Evolutionary conservation across 2,888 invertebrate species (phyloP), one percentile per base, ranked within the genome.

Genomic region (Zeuzera pyrina): DNA sequence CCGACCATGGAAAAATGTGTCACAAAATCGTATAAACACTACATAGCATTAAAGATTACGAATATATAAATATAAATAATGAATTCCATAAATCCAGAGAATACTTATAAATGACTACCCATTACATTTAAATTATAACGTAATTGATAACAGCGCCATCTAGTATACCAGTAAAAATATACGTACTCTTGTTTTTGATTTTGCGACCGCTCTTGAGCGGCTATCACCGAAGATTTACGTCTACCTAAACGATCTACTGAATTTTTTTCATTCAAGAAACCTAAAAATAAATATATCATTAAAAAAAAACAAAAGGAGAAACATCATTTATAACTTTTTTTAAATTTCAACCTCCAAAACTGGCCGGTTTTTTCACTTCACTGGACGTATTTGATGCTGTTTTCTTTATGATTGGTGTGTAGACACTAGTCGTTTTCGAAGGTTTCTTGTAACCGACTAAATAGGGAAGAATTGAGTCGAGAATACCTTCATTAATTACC

Each of bases 391-490:
- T 57, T 1, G 73, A 61, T 2, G 65, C 39, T 0, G 66, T 45
- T 49, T 87, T 87, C 47, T 86, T 87, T 14, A 87, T 86, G 11
- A 85, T 69, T 10, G 87, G 85, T 26, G 84, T 76, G 31, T 87
- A 87, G 15, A 63, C 64, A 42, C 84, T 57, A 39, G 85, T 62
- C 31, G 88, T 73, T 57, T 86, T 88, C 12, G 63, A 40, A 1
- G 88, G 86, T 39, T 83, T 84, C 38, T 72, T 78, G 37, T 83
- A 79, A 3, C 84, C 84, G 8, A 90, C 83, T 43, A 94, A 84
- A 54, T 92, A 92, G 0, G 94, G 91, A 29, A 94, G 66, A 34
- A 94, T 90, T 0, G 93, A 92, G 69, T 94, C 94, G 29, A 94
- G 67, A 37, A 94, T 85, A 7, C 94, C 94, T 73, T 94, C 94